A percentile compares a stretch with the other conserved stretches of the same genome.
Evolutionary conservation across 2,888 invertebrate species (phyloP).

Genomic region (Eilema griseolum): DNA sequence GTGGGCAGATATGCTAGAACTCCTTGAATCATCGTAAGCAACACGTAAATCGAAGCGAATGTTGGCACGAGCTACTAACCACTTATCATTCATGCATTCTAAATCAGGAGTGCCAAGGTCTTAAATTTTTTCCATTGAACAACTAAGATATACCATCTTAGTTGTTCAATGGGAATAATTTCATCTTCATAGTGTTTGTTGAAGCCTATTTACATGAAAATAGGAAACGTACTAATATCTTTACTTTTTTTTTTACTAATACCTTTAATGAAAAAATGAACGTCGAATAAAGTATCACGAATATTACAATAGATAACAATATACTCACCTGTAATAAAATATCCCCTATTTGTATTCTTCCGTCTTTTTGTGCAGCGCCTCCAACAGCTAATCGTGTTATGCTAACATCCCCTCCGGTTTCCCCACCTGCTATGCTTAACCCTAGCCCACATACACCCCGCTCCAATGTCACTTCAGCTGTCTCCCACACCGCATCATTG

Average conservation of each 20-base stretch:
- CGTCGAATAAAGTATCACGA: not conserved
- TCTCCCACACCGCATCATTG: slow-evolving; percentile 94
- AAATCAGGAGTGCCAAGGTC: too few species aligned
- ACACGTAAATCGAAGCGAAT: not conserved
- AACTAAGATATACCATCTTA: too few species aligned
- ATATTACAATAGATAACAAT: not conserved
- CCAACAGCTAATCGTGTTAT: slow-evolving; percentile 98
- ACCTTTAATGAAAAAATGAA: too few species aligned
- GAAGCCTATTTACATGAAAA: not conserved
- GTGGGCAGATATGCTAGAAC: not conserved
- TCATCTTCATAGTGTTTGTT: too few species aligned
- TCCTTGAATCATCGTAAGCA: not conserved
- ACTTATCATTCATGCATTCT: too few species aligned
- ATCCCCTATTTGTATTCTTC: slow-evolving; percentile 97
- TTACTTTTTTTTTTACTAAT: too few species aligned
- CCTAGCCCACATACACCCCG: slow-evolving; percentile 96
- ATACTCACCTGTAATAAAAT: slow-evolving; percentile 91
- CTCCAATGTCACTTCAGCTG: slow-evolving; percentile 96
- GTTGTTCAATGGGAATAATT: too few species aligned
- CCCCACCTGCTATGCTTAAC: slow-evolving; percentile 99
- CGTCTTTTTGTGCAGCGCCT: slow-evolving; percentile 95
- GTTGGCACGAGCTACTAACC: too few species aligned
- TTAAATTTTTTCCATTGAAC: too few species aligned
- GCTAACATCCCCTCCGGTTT: slow-evolving; percentile 98
- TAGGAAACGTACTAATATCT: not conserved